These are phyloP conservation scores for Torymus tubicola DNA, from an alignment of 2,888 invertebrate genomes.

Conservation along the genomic window DNA sequence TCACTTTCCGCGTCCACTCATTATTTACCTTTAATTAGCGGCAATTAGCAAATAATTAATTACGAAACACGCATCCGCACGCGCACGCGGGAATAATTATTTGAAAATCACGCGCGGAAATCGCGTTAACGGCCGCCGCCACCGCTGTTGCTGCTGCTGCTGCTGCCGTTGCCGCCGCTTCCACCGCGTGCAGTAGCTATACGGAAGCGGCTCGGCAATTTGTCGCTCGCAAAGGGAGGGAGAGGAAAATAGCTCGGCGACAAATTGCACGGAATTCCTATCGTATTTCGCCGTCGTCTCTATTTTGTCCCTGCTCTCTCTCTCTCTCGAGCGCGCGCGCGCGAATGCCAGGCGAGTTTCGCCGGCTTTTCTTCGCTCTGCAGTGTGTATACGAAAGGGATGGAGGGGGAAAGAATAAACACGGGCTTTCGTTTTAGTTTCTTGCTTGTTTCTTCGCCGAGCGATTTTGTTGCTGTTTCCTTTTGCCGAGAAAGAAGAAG, in stretches of 20 bases:
- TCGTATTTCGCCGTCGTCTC: slow-evolving; percentile 50
- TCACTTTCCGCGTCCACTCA: slow-evolving; percentile 61
- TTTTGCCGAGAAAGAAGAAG: background rate
- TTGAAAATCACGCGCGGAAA: slow-evolving; percentile 59
- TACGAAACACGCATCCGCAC: slow-evolving; percentile 56
- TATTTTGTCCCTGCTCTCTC: slow-evolving; percentile 42
- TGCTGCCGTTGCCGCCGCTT: too few relatives aligned
- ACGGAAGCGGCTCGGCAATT: slow-evolving; percentile 56
- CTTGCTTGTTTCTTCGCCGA: background rate
- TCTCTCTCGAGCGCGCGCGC: slow-evolving; percentile 21
- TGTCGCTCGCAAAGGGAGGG: slow-evolving; percentile 26
- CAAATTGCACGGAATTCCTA: slow-evolving; percentile 56
- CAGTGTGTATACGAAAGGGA: background rate
- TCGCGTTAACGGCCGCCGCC: slow-evolving; percentile 2
- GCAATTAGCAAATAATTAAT: slow-evolving; percentile 72
- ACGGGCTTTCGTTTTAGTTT: slow-evolving; percentile 27
- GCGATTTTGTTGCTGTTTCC: background rate
- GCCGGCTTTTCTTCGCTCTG: background rate
- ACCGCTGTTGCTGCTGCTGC: too few relatives aligned
- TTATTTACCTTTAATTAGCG: slow-evolving; percentile 72
- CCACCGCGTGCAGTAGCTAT: slow-evolving; percentile 11
- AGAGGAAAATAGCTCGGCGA: slow-evolving; percentile 48
- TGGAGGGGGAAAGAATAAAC: slow-evolving; percentile 30
- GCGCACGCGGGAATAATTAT: slow-evolving; percentile 60
- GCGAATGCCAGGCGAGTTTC: slow-evolving; percentile 35